These are phyloP conservation scores for Microcebus griseorufus DNA, from an alignment of 2,113 vertebrate species.

Conservation along the genomic window DNA sequence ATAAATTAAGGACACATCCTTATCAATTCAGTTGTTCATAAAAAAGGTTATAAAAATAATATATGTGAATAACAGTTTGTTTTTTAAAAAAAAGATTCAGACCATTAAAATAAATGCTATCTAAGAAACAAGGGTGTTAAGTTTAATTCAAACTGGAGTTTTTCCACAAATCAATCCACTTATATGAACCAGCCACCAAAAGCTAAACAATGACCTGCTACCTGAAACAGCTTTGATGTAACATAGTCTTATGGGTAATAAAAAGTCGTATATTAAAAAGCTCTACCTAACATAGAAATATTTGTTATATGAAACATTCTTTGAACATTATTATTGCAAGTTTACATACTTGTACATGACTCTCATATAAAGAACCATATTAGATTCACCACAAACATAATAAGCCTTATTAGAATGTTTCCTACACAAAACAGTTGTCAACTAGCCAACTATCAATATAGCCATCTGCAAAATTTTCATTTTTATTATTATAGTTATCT, in stretches of 20 bases:
- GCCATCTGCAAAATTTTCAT: constrained; percentile 52
- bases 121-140: constrained; percentile 63
- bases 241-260: constrained; percentile 60
- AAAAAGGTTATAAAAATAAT: constrained; percentile 59
- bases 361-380: constrained; percentile 60
- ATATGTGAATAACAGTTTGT: constrained; percentile 23
- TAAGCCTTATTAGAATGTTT: constrained; percentile 69
- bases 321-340: constrained; percentile 62
- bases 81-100: constrained; percentile 53
- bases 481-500: constrained; percentile 74
- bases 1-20: constrained; percentile 31
- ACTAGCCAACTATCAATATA: constrained; percentile 64
- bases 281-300: constrained; percentile 73
- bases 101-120: constrained; percentile 69
- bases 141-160: constrained; percentile 74
- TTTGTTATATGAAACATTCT: constrained; percentile 71
- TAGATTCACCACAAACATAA: constrained; percentile 57
- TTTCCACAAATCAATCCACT: constrained; percentile 70
- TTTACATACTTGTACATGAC: constrained; percentile 26
- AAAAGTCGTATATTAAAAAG: constrained; percentile 70
- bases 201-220: constrained; percentile 70
- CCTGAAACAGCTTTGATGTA: constrained; percentile 75
- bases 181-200: constrained; percentile 74
- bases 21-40: not conserved
- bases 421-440: constrained; percentile 56